Evolutionary conservation across 2,888 invertebrate genomes (phyloP), one percentile per base, ranked within the genome.

Genomic region (Mermis nigrescens): DNA sequence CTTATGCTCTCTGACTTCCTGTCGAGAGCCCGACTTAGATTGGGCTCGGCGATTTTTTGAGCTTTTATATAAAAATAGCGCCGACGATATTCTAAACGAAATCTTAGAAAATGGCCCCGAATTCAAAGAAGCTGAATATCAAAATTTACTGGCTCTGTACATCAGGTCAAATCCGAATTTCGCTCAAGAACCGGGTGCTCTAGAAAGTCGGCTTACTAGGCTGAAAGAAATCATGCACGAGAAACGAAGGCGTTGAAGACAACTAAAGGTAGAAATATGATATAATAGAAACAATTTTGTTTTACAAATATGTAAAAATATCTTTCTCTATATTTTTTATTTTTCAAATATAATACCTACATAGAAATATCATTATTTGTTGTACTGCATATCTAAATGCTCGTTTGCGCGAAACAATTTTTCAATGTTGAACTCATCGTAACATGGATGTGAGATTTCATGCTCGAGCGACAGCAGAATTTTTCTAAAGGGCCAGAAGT

Each of bases 11-110:
- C 85, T 88, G 60, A 86, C 86, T 1, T 82, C 83, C 76, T 55
- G n/a, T 7, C 77, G 85, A 60, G 86, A 86, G 75, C 79, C 85
- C 19, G 85, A 86, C 24, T 78, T 94, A 66, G 90, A 91, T 74
- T 82, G 87, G 69, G 91, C 92, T 0, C 80, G 86, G 68, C 82
- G 83, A 65, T 92, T 88, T 76, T 86, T 86, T 70, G 86, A 89
- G 68, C 78, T 92, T 65, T 82, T 91, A 62, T 83, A 84, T 65
- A 80, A 82, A 68, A 79, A 82, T 27, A 54, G 32, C 27, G 86
- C 86, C 0, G 85, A 89, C 76, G 86, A 87, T 75, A 84, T 91
- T 68, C 79, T 91, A 62, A 82, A 82, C 64, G 80, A 81, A 31
- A 82, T 91, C 15, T 79, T 86, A 54, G 89, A 90, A 73, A 84